Evolutionary conservation across 2,113 vertebrate genomes (phyloP).

Genomic region (Oreotragus oreotragus): DNA sequence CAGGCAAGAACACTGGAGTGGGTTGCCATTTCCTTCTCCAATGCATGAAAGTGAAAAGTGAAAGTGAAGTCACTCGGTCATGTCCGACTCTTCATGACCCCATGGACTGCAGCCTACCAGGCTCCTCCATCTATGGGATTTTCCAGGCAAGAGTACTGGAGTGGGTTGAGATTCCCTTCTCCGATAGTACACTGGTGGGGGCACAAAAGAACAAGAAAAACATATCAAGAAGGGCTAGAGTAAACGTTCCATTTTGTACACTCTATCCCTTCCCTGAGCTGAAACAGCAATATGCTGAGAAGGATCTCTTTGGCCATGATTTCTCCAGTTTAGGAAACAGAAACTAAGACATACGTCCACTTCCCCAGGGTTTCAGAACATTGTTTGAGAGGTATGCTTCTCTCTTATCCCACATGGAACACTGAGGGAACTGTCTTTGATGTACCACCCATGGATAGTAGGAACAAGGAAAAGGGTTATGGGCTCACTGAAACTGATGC

Average conservation of each 20-base stretch:
- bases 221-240: background rate
- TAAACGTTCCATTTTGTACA: background rate
- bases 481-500: background rate
- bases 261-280: background rate
- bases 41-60: too few relatives aligned
- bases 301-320: background rate
- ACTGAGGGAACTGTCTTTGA: background rate
- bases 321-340: background rate
- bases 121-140: too few relatives aligned
- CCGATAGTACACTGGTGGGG: too few relatives aligned
- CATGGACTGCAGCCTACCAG: too few relatives aligned
- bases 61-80: too few relatives aligned
- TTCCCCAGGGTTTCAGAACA: background rate
- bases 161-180: too few relatives aligned
- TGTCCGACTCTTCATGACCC: rapidly evolving
- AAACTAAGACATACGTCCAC: background rate
- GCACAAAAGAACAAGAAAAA: background rate
- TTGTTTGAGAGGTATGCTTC: background rate
- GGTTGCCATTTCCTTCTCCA: too few relatives aligned
- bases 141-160: too few relatives aligned
- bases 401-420: background rate
- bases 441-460: background rate
- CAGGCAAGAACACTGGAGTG: too few relatives aligned
- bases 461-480: background rate
- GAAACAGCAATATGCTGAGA: background rate